phyloP scores from a whole-genome alignment of 2,888 invertebrate species.

The Limnephilus rhombicus region DNA sequence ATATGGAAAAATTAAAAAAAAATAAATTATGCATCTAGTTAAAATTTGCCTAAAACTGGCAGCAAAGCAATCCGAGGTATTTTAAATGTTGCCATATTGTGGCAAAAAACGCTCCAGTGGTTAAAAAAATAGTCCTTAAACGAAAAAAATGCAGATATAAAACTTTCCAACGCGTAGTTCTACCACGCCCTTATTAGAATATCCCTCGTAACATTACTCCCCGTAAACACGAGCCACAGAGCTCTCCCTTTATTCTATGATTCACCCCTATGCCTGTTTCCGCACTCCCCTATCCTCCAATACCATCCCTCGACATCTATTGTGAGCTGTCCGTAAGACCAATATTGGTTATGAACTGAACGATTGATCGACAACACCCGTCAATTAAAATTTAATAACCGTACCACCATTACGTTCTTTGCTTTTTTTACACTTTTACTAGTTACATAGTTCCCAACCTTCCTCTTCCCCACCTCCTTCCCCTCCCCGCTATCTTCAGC shows the following conservation, averaged over 20 bases:
- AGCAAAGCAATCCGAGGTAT: too few relatives aligned
- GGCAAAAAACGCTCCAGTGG: too few relatives aligned
- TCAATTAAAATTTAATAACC: background rate
- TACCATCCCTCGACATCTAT: background rate
- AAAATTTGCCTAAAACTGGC: too few relatives aligned
- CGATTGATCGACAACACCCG: background rate
- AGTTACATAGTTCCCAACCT: too few relatives aligned
- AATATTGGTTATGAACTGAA: background rate
- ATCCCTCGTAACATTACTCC: background rate
- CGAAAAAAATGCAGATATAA: background rate
- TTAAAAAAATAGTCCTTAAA: background rate
- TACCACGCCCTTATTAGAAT: background rate
- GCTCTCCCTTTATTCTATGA: background rate
- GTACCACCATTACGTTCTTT: background rate
- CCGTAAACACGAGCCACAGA: background rate
- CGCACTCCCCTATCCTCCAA: background rate
- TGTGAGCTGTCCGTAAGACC: constrained; percentile 62
- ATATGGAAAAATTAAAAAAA: too few relatives aligned
- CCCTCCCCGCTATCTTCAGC: too few relatives aligned
- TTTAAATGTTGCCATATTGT: too few relatives aligned
- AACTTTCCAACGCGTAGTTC: background rate
- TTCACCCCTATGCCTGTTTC: background rate
- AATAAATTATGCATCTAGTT: too few relatives aligned
- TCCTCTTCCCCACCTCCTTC: too few relatives aligned
- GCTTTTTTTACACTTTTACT: background rate